phyloP scores from a whole-genome alignment of 2,113 vertebrate genomes.

The Phylloscopus trochiloides region DNA sequence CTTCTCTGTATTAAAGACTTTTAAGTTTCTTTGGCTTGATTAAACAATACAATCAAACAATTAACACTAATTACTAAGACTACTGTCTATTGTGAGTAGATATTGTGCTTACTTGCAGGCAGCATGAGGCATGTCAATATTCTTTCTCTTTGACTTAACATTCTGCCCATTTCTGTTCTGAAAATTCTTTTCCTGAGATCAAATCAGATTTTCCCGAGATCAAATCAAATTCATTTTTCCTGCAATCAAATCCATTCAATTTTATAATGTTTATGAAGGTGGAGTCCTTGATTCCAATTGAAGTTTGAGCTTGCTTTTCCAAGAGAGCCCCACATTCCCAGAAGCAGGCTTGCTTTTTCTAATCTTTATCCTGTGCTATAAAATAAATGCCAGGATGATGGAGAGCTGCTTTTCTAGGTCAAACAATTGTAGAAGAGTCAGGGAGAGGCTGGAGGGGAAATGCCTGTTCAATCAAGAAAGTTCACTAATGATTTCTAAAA shows the following conservation, averaged over 20 bases:
- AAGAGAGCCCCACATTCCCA: neutral
- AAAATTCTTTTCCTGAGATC: neutral
- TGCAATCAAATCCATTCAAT: neutral
- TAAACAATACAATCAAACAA: neutral
- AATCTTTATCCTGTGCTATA: slow-evolving; percentile 6
- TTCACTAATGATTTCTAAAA: slow-evolving; percentile 41
- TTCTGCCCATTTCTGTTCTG: neutral
- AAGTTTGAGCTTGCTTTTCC: neutral
- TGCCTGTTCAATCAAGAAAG: slow-evolving; percentile 29
- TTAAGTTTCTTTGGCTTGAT: neutral
- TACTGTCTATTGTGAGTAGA: neutral
- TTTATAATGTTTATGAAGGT: neutral
- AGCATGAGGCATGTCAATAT: neutral
- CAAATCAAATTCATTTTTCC: neutral
- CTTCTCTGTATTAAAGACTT: neutral
- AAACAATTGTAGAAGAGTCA: neutral
- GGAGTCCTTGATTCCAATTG: neutral
- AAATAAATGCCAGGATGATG: slow-evolving; percentile 8
- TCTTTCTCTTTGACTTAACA: neutral
- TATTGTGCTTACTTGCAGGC: neutral
- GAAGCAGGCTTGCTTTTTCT: neutral
- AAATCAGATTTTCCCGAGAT: neutral
- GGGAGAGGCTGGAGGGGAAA: neutral
- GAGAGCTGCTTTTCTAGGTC: slow-evolving; percentile 11
- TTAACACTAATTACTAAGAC: neutral